A percentile compares a stretch with the other conserved stretches of the same genome.
These are phyloP conservation scores for Taurulus bubalis DNA, from an alignment of 2,113 vertebrate genomes.

Conservation along the genomic window DNA sequence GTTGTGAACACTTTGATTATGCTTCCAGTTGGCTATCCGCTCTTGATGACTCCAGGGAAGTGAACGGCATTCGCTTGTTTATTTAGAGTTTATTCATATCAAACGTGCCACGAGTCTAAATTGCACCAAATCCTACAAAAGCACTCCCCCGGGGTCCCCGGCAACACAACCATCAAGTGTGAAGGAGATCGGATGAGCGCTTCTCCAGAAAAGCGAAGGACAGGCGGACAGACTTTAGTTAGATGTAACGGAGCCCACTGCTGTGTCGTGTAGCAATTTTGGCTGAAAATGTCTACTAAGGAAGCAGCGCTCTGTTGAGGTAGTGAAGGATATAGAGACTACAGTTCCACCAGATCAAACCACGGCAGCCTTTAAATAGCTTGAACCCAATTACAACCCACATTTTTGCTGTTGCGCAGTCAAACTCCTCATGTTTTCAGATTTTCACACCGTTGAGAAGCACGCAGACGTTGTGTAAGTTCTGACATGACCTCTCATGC, in stretches of 20 bases:
- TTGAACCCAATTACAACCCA: slow-evolving; percentile 16
- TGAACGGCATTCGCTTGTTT: background rate
- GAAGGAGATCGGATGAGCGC: background rate
- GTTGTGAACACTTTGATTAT: background rate
- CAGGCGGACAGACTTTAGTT: background rate
- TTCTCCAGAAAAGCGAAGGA: background rate
- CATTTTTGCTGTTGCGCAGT: slow-evolving; percentile 1
- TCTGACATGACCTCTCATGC: background rate
- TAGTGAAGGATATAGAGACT: slow-evolving; percentile 1
- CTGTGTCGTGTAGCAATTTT: slow-evolving; percentile 1
- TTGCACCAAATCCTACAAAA: background rate
- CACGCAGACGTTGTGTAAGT: no score
- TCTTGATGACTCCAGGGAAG: background rate
- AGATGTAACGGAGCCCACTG: background rate
- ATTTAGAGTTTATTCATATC: background rate
- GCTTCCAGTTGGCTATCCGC: background rate
- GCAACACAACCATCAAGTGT: background rate
- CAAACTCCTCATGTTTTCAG: background rate
- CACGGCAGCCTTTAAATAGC: background rate
- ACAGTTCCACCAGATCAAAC: background rate
- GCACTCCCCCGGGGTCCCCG: background rate
- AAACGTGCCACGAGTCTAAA: background rate
- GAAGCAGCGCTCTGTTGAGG: background rate
- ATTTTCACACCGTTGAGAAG: background rate
- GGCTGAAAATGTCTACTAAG: slow-evolving; percentile 7